phyloP scores from a whole-genome alignment of 2,888 invertebrate genomes.

The Xestia rhomboidea region DNA sequence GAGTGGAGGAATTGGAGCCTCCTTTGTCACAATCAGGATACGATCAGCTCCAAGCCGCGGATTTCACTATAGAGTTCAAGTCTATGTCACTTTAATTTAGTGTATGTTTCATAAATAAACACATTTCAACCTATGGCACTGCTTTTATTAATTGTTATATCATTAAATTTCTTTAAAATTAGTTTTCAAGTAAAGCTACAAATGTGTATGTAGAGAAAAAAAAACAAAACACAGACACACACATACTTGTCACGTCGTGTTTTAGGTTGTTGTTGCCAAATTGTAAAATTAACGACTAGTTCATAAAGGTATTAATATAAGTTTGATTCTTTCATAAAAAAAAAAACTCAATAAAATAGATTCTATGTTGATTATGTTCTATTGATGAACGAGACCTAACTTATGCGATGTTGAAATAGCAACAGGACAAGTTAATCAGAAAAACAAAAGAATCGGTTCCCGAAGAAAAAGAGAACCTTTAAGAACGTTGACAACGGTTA shows the following conservation, averaged over 20 bases:
- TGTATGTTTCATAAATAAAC: background rate
- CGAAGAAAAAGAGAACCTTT: background rate
- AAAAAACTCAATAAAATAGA: background rate
- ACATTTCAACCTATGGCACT: background rate
- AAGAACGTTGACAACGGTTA: background rate
- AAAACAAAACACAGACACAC: background rate
- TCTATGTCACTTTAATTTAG: too few species aligned
- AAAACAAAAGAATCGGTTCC: too few species aligned
- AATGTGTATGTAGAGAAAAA: background rate
- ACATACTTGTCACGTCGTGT: background rate
- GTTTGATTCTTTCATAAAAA: background rate
- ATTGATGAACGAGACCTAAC: background rate
- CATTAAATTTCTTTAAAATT: background rate
- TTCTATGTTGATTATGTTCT: background rate
- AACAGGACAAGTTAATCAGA: background rate
- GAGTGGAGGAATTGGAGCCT: constrained; percentile 27
- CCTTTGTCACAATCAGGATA: constrained; percentile 30
- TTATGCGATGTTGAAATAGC: background rate
- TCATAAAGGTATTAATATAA: background rate
- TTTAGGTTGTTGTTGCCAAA: background rate
- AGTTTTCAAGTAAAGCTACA: background rate
- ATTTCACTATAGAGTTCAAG: background rate
- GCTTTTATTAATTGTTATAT: background rate
- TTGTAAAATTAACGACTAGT: background rate
- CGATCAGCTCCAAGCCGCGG: constrained; percentile 33